Percentiles rank a stretch among this genome's conserved stretches.
These are phyloP conservation scores for Ophthalmolycus amberensis DNA, from an alignment of 2,113 vertebrate species.

Conservation along the genomic window DNA sequence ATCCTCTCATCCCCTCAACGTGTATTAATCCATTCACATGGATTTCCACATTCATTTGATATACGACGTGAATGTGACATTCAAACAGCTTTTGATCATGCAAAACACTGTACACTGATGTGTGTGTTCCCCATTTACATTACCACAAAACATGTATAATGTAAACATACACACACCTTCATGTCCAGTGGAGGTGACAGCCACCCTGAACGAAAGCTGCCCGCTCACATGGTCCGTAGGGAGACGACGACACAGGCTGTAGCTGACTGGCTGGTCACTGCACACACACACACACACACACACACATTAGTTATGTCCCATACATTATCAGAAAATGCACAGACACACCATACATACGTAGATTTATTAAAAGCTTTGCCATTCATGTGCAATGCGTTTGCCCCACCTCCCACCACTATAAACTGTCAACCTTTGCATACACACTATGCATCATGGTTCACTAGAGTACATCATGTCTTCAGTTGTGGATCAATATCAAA, in stretches of 20 bases:
- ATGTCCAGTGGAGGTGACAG: conserved; percentile 91
- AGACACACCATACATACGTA: not conserved
- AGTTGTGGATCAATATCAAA: conserved; percentile 34
- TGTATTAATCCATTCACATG: not conserved
- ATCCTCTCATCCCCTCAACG: not conserved
- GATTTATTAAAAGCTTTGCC: not conserved
- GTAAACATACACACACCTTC: conserved; percentile 80
- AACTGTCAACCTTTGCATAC: not conserved
- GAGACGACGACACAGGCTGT: conserved; percentile 92
- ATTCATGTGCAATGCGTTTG: not conserved
- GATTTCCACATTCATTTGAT: not conserved
- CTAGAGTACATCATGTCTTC: not conserved
- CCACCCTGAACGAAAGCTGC: conserved; percentile 93
- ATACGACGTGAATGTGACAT: not conserved
- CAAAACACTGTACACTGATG: not conserved
- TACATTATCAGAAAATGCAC: not conserved
- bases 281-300: conserved; percentile 32
- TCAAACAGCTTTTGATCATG: not conserved
- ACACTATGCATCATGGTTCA: not conserved
- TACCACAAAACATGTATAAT: not conserved
- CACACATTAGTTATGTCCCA: no score
- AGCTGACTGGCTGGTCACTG: conserved; percentile 93
- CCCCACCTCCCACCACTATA: not conserved
- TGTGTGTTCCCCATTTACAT: not conserved
- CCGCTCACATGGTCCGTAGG: conserved; percentile 98